phyloP scores from a whole-genome alignment of 2,113 vertebrate genomes.

The Catharus fuscescens region DNA sequence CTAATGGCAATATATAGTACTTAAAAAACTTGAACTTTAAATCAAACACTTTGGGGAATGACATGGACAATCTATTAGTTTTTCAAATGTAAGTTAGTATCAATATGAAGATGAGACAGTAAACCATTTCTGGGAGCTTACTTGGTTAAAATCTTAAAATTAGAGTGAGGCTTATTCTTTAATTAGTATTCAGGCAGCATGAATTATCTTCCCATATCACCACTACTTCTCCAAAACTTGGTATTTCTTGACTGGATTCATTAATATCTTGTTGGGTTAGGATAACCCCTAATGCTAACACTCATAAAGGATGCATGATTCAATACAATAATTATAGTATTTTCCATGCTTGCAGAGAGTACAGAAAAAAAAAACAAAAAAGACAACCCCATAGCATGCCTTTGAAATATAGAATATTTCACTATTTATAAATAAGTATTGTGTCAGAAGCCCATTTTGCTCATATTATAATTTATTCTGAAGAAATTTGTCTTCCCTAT shows the following conservation, averaged over 20 bases:
- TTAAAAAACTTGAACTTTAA: constrained; percentile 55
- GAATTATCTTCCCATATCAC: background rate
- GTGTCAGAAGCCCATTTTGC: background rate
- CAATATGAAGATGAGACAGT: background rate
- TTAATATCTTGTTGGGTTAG: background rate
- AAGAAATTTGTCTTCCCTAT: background rate
- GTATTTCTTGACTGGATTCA: background rate
- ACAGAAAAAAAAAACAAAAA: background rate
- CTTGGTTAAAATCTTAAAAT: background rate
- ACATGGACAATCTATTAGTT: background rate
- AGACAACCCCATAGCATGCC: background rate
- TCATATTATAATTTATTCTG: background rate
- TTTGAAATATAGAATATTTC: background rate
- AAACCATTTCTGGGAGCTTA: background rate
- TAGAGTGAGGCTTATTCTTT: background rate
- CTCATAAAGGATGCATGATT: background rate
- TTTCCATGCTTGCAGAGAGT: background rate
- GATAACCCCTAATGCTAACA: background rate
- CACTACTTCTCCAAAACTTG: background rate
- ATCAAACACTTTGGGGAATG: constrained; percentile 24
- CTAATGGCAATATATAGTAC: constrained; percentile 29
- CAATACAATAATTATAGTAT: background rate
- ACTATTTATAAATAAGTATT: background rate
- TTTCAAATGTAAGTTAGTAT: background rate
- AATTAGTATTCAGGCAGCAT: background rate